Percentiles rank a stretch among this genome's conserved stretches.
These are phyloP conservation scores for Nomada flava DNA, from an alignment of 2,888 invertebrate species.

Conservation along the genomic window DNA sequence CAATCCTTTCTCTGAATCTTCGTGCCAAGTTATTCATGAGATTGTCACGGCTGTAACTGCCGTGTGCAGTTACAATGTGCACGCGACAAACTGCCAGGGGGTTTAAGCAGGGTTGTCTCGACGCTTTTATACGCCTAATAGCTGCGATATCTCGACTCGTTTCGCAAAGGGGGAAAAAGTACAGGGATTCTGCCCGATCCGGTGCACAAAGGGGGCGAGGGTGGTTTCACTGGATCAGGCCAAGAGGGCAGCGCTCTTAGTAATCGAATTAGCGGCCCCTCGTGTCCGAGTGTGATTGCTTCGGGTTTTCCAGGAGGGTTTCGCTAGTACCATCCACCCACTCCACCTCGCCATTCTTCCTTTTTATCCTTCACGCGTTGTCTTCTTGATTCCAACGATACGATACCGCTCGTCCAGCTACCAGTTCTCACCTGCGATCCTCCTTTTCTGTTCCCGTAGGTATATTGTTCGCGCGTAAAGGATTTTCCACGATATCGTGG, in stretches of 20 bases:
- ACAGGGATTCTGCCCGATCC: constrained; percentile 31
- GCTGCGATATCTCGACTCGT: constrained; percentile 61
- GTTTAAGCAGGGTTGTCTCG: constrained; percentile 43
- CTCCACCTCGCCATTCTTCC: background rate
- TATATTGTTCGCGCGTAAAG: background rate
- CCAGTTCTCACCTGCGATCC: constrained; percentile 59
- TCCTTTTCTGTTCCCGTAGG: background rate
- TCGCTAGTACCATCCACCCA: constrained; percentile 1
- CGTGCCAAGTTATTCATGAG: constrained; percentile 55
- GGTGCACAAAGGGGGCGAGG: constrained; percentile 43
- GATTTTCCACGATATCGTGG: background rate
- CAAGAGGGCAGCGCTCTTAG: constrained; percentile 75
- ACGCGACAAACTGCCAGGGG: constrained; percentile 46
- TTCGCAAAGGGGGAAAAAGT: constrained; percentile 52
- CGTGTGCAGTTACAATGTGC: constrained; percentile 53
- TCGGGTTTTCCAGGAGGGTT: constrained; percentile 70
- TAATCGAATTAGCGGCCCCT: constrained; percentile 83
- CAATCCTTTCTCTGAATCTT: constrained; percentile 13
- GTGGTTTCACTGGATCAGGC: constrained; percentile 62
- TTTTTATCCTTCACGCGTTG: constrained; percentile 16
- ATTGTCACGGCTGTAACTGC: constrained; percentile 22
- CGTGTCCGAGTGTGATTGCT: constrained; percentile 82
- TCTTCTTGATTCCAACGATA: constrained; percentile 10
- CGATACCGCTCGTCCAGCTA: constrained; percentile 13
- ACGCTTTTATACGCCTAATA: constrained; percentile 71